Evolutionary conservation across 2,113 vertebrate species (phyloP).

Genomic region (Condylura cristata): DNA sequence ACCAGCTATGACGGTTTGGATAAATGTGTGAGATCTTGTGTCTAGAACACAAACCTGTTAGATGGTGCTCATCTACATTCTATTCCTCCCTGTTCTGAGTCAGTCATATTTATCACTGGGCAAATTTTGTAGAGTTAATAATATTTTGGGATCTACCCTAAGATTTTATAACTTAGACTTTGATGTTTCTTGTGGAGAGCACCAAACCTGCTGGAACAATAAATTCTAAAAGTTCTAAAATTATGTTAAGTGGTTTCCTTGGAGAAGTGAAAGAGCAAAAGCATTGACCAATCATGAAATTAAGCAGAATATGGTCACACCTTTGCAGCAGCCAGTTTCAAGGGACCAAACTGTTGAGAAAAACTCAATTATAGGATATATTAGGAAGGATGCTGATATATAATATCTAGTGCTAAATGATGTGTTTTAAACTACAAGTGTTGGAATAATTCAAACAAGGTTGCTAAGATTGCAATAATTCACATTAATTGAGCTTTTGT

Average conservation of each 20-base stretch:
- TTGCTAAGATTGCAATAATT: neutral
- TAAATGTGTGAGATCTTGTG: neutral
- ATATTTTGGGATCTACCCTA: neutral
- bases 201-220: neutral
- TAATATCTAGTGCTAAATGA: neutral
- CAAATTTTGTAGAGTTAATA: neutral
- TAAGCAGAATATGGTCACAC: neutral
- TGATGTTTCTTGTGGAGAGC: neutral
- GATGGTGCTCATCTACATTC: neutral
- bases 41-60: neutral
- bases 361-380: neutral
- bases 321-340: neutral
- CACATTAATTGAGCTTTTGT: neutral
- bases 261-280: neutral
- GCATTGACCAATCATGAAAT: neutral
- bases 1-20: conserved; percentile 6
- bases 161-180: neutral
- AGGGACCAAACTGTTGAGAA: neutral
- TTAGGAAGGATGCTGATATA: neutral
- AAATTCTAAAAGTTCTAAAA: neutral
- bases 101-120: neutral
- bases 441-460: neutral
- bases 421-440: neutral
- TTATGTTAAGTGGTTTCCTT: neutral
- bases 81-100: neutral